A percentile compares a stretch with the other conserved stretches of the same genome.
Conservation (phyloP, 2,888 invertebrate genomes). For the Noctua janthina region DNA sequence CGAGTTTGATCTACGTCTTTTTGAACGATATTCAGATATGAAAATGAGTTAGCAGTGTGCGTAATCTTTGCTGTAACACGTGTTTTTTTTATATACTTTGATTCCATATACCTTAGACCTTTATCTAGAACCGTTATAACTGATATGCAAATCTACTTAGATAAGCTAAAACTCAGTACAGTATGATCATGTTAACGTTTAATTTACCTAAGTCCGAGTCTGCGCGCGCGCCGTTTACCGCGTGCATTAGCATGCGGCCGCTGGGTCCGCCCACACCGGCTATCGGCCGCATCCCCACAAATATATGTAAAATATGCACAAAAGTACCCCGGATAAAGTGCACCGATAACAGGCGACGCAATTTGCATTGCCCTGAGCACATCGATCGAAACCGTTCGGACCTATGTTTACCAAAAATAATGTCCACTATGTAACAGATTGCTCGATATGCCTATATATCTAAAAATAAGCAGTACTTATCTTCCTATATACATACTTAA, state of each 20-base stretch:
- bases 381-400: slow-evolving; percentile 78
- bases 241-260: slow-evolving; percentile 83
- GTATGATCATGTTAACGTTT: slow-evolving; percentile 59
- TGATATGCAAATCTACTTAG: slow-evolving; percentile 18
- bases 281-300: slow-evolving; percentile 84
- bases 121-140: not conserved
- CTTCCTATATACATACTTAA: slow-evolving; percentile 1
- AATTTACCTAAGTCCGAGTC: slow-evolving; percentile 76
- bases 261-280: slow-evolving; percentile 83
- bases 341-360: slow-evolving; percentile 87
- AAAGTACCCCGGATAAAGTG: slow-evolving; percentile 88
- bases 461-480: slow-evolving; percentile 46
- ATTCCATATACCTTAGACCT: not conserved
- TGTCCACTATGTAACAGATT: slow-evolving; percentile 62
- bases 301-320: slow-evolving; percentile 89
- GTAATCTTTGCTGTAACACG: not conserved
- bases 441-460: slow-evolving; percentile 55
- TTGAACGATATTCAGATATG: slow-evolving; percentile 53
- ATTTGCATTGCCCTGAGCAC: slow-evolving; percentile 87
- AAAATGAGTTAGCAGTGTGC: slow-evolving; percentile 36
- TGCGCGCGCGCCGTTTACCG: slow-evolving; percentile 76
- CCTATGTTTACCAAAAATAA: slow-evolving; percentile 85
- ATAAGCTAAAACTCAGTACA: slow-evolving; percentile 46
- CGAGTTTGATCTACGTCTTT: slow-evolving; percentile 52
- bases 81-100: not conserved